phyloP scores from a whole-genome alignment of 1,140 invertebrate genomes.

The Eulimnadia texana region DNA sequence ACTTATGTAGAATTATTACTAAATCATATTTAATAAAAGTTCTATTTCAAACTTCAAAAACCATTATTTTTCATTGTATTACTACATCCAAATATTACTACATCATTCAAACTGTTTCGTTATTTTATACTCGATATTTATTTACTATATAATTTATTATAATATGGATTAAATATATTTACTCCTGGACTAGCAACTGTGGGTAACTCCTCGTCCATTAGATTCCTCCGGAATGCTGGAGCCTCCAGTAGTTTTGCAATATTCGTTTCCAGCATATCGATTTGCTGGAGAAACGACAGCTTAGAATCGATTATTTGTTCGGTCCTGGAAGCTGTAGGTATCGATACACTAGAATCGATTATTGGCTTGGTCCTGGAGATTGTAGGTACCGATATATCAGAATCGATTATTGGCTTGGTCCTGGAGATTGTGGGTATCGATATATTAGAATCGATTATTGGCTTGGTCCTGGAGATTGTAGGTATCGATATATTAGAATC shows the following conservation, averaged over 20 bases:
- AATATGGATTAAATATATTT: background rate
- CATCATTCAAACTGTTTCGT: too few relatives aligned
- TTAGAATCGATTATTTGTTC: background rate
- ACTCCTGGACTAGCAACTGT: background rate
- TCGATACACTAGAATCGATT: background rate
- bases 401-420: background rate
- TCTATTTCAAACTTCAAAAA: too few relatives aligned
- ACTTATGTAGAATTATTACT: too few relatives aligned
- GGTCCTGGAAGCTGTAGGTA: background rate
- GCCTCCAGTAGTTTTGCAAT: background rate
- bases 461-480: background rate
- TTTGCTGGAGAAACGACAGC: background rate
- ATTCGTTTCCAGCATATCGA: background rate
- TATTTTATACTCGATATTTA: too few relatives aligned
- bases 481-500: background rate
- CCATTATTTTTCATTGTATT: too few relatives aligned
- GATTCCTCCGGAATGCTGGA: background rate
- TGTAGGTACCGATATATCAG: background rate
- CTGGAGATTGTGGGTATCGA: background rate
- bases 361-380: background rate
- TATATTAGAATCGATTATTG: background rate
- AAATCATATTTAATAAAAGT: too few relatives aligned
- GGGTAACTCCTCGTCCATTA: background rate
- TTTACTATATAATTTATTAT: too few relatives aligned
- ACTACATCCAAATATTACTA: too few relatives aligned